Conservation (phyloP, 2,888 invertebrate species). For the Thymelicus sylvestris region DNA sequence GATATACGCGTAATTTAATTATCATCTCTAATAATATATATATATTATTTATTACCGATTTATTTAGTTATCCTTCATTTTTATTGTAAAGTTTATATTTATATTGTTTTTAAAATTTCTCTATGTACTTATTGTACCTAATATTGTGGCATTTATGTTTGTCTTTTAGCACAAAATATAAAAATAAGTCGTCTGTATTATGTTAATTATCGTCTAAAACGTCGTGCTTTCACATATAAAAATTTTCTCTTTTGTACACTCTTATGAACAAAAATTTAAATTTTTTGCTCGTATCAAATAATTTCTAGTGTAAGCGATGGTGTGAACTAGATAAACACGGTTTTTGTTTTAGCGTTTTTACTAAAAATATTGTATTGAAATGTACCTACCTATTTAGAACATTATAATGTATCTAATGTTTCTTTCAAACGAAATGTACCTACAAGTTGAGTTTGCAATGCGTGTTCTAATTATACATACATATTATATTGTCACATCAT, state of each 20-base stretch:
- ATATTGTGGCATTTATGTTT: conserved; percentile 29
- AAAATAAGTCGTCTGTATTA: neutral
- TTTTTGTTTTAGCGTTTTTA: neutral
- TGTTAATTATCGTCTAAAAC: neutral
- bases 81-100: conserved; percentile 23
- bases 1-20: neutral
- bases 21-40: conserved; percentile 16
- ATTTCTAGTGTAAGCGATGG: neutral
- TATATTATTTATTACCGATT: neutral
- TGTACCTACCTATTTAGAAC: neutral
- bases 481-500: too few relatives aligned
- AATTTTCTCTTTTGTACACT: neutral
- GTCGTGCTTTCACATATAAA: neutral
- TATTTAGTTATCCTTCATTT: conserved; percentile 13
- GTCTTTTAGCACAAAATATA: conserved; percentile 25
- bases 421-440: too few relatives aligned
- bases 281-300: too few relatives aligned
- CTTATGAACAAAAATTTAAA: too few relatives aligned
- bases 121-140: conserved; percentile 21
- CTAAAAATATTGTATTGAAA: neutral
- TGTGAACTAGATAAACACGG: neutral
- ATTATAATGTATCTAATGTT: neutral
- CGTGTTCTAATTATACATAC: too few relatives aligned
- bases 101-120: conserved; percentile 12
- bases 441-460: too few relatives aligned